Evolutionary conservation across 2,113 vertebrate genomes (phyloP), one percentile per base, ranked within the genome.

Genomic region (Poeciliopsis turrubarensis): DNA sequence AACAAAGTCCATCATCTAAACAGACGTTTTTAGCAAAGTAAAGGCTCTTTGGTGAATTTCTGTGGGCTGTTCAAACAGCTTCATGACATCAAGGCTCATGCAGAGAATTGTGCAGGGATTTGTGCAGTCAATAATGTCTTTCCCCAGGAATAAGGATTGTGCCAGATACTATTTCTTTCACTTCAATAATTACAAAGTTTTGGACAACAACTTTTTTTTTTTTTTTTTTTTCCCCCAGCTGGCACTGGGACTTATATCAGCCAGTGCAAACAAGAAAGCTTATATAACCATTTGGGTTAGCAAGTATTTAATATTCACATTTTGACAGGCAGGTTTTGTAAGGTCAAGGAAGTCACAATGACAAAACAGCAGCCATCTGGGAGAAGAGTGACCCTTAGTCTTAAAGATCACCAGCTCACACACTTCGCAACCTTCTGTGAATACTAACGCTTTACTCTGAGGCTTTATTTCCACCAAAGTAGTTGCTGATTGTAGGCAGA

Each of bases 331-430:
- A 29, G 60, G 65, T 80, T 73, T 34, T 75, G 54, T 75, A 26
- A 80, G 85, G 82, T 89, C 79, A 86, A 73, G 17, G 37, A n/a
- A 70, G 64, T 73, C 64, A 44, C 54, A 75, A 64, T 64, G 65
- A 83, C 69, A 82, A 79, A 79, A 66, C 69, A 78, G 60, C 34
- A 78, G 79, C 84, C 80, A 89, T 84, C 83, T 85, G 83, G 82
- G 68, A 84, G 34, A 19, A 70, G 22, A 51, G 4, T 74, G 80
- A 84, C 84, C 78, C 71, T 32, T 19, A 54, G 82, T 84, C 79
- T 82, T 63, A 86, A 65, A 84, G 80, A 70, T 76, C 79, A 82
- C 11, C 60, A 60, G 66, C 39, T 65, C 39, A 44, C 85, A 90
- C 63, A 71, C 65, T 75, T 71, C 29, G 68, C 60, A 76, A 77